These are phyloP conservation scores for Stenodera caucasica DNA, from an alignment of 2,888 invertebrate species.

Conservation along the genomic window DNA sequence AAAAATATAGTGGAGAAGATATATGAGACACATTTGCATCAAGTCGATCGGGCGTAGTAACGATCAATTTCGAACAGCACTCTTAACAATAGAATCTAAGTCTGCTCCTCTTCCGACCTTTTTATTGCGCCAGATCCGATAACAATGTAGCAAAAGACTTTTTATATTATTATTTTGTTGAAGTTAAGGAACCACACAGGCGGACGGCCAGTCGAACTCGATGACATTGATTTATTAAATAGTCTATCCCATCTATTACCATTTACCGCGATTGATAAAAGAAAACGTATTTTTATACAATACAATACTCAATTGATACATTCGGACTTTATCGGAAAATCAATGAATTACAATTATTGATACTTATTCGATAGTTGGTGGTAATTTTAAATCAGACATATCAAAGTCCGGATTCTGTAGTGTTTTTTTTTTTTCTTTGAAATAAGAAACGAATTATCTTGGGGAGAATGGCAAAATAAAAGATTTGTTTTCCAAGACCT, in stretches of 20 bases:
- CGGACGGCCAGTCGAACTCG: neutral
- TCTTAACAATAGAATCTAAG: constrained; percentile 32
- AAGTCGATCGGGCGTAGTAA: constrained; percentile 30
- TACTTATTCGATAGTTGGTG: no score
- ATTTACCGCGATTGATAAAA: neutral
- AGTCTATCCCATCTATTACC: neutral
- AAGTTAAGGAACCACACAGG: constrained; percentile 17
- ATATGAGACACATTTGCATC: constrained; percentile 31
- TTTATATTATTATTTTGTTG: constrained; percentile 27
- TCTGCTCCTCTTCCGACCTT: constrained; percentile 31
- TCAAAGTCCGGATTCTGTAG: no score
- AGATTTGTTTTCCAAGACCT: no score
- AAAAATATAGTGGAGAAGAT: constrained; percentile 16
- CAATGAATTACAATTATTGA: no score
- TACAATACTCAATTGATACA: neutral
- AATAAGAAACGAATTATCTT: no score
- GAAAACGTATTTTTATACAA: neutral
- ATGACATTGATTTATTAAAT: constrained; percentile 22
- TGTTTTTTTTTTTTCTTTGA: no score
- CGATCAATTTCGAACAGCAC: constrained; percentile 33
- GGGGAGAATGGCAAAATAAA: no score
- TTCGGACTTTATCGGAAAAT: no score
- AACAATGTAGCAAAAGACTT: constrained; percentile 31
- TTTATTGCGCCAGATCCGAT: constrained; percentile 30
- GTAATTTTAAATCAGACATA: no score